Percentiles rank a stretch among this genome's conserved stretches.
Evolutionary conservation across 2,113 vertebrate species (phyloP).

Genomic region (Felis chaus): DNA sequence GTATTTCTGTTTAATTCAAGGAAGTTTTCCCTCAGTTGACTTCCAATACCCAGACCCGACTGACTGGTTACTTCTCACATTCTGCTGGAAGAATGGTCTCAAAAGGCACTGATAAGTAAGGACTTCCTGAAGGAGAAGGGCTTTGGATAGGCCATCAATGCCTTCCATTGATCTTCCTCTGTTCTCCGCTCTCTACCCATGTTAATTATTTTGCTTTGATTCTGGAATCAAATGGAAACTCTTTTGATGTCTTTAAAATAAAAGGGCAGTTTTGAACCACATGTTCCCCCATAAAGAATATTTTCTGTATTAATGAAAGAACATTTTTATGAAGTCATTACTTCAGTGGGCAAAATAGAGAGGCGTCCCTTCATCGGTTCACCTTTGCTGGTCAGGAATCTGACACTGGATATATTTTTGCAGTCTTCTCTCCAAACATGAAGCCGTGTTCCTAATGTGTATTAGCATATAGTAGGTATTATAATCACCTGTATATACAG

Average conservation of each 20-base stretch:
- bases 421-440: accelerated
- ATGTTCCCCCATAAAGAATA: background rate
- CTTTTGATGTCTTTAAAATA: background rate
- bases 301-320: background rate
- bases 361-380: accelerated
- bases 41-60: background rate
- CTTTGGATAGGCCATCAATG: accelerated
- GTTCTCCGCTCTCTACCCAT: background rate
- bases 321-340: background rate
- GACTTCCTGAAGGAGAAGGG: too few relatives aligned
- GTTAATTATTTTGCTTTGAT: background rate
- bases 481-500: background rate
- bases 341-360: too few relatives aligned
- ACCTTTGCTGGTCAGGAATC: background rate
- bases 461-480: background rate
- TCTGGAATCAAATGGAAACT: background rate
- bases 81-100: background rate
- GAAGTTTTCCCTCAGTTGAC: background rate
- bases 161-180: background rate
- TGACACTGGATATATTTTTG: too few relatives aligned
- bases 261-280: background rate
- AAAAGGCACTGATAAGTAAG: accelerated
- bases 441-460: background rate
- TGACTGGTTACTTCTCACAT: accelerated
- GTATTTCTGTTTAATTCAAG: background rate